A percentile compares a stretch with the other conserved stretches of the same genome.
These are phyloP conservation scores for Leuciscus waleckii DNA, from an alignment of 2,797 vertebrate genomes.

Conservation along the genomic window DNA sequence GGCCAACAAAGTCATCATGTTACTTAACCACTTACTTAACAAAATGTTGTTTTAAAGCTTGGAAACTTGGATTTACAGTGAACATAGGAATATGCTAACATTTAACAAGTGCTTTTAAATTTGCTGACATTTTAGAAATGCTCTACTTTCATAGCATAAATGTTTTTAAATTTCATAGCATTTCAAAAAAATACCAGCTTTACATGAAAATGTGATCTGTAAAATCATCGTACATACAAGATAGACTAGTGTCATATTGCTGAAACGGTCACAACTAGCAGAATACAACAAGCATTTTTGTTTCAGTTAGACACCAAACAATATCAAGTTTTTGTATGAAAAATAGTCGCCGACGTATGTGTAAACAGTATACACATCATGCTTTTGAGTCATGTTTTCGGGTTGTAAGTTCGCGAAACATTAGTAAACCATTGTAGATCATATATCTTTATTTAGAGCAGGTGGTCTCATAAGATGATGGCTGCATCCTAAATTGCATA, in stretches of 20 bases:
- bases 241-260: not conserved
- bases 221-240: not conserved
- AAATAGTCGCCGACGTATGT: no score
- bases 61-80: not conserved
- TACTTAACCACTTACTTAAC: not conserved
- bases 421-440: no score
- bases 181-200: not conserved
- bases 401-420: no score
- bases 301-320: no score
- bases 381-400: no score
- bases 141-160: not conserved
- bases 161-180: no score
- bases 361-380: no score
- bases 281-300: not conserved
- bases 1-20: not conserved
- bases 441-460: no score
- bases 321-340: no score
- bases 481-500: no score
- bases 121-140: no score
- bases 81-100: not conserved
- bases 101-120: not conserved
- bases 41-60: not conserved
- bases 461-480: no score
- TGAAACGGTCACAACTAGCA: not conserved
- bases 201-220: not conserved